These are phyloP conservation scores for Ranitomeya imitator DNA, from an alignment of 2,113 vertebrate species.

Conservation along the genomic window DNA sequence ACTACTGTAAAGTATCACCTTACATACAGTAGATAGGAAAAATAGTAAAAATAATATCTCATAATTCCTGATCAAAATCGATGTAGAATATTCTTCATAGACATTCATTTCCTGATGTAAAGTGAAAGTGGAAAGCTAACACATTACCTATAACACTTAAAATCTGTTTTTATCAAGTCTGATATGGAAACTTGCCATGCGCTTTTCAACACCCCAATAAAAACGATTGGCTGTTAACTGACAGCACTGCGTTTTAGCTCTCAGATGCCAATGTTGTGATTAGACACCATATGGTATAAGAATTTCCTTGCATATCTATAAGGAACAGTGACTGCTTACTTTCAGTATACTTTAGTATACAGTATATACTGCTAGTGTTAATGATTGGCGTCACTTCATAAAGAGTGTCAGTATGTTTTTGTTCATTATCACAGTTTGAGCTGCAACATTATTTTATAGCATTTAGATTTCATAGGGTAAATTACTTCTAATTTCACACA, in stretches of 20 bases:
- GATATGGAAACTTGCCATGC: slow-evolving; percentile 51
- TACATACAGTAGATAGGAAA: too few relatives aligned
- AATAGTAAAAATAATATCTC: too few relatives aligned
- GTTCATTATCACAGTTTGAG: slow-evolving; percentile 42
- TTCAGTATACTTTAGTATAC: slow-evolving; percentile 31
- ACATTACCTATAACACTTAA: slow-evolving; percentile 21
- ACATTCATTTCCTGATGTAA: slow-evolving; percentile 11
- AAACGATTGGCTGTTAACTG: slow-evolving; percentile 48
- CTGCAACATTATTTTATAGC: slow-evolving; percentile 29
- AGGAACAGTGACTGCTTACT: slow-evolving; percentile 36
- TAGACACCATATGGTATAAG: slow-evolving; percentile 50
- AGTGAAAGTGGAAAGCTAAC: neutral
- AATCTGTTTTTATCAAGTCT: slow-evolving; percentile 47
- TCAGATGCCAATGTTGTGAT: slow-evolving; percentile 55
- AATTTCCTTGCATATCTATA: slow-evolving; percentile 42
- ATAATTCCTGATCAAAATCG: neutral
- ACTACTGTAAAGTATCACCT: too few relatives aligned
- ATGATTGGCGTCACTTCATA: slow-evolving; percentile 36
- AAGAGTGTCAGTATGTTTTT: slow-evolving; percentile 46
- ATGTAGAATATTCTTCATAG: neutral
- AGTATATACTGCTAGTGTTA: slow-evolving; percentile 36
- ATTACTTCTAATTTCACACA: slow-evolving; percentile 38
- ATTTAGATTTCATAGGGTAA: slow-evolving; percentile 35
- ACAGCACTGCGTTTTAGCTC: slow-evolving; percentile 45
- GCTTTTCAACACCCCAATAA: slow-evolving; percentile 42